These are phyloP conservation scores for Mormyrus lacerda DNA, from an alignment of 2,113 vertebrate genomes.

Conservation along the genomic window DNA sequence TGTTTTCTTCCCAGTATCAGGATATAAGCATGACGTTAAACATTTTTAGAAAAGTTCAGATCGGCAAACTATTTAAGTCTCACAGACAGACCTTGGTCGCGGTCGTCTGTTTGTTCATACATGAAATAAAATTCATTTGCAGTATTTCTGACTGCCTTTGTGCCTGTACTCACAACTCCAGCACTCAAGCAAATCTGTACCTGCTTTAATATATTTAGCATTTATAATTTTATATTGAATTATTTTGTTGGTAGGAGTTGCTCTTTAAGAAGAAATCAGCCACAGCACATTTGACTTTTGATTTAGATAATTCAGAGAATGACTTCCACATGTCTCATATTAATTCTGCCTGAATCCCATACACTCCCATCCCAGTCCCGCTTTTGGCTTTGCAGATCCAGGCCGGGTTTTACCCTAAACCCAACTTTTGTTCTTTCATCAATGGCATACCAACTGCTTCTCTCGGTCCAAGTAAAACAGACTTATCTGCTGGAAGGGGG, in stretches of 20 bases:
- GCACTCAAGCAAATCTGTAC: not conserved
- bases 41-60: not conserved
- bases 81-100: not conserved
- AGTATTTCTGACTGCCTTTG: not conserved
- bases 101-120: not conserved
- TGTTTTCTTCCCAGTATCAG: not conserved
- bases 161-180: not conserved
- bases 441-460: constrained; percentile 23
- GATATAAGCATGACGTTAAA: not conserved
- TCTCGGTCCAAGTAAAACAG: constrained; percentile 9
- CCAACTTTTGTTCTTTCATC: constrained; percentile 24
- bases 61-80: not conserved
- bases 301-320: not conserved
- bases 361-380: not conserved
- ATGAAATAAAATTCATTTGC: not conserved
- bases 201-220: not conserved
- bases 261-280: not conserved
- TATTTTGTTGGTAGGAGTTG: not conserved
- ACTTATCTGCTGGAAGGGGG: constrained; percentile 21
- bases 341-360: not conserved
- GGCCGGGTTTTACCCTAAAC: constrained; percentile 10
- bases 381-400: not conserved
- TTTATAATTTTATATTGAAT: not conserved
- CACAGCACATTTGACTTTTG: not conserved
- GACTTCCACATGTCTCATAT: not conserved